Percentiles rank a stretch among this genome's conserved stretches.
phyloP scores from a whole-genome alignment of 2,797 vertebrate genomes.

The Psittacula echo region DNA sequence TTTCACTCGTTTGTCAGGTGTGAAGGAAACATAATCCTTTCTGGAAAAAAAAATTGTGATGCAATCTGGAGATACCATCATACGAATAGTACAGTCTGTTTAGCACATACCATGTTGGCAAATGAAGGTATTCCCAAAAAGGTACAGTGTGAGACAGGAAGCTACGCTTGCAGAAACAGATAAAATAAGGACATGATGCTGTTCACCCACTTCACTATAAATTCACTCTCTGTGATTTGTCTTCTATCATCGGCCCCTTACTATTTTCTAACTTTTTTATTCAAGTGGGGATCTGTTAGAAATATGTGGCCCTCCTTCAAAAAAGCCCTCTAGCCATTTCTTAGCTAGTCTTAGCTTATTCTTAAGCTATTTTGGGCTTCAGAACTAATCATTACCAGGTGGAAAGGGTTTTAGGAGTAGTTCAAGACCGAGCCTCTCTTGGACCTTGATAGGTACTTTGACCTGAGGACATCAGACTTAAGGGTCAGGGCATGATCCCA shows the following conservation, averaged over 20 bases:
- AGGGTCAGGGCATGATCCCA: background rate
- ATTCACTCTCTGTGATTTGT: background rate
- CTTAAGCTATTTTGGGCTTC: background rate
- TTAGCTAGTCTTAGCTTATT: background rate
- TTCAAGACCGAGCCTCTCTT: background rate
- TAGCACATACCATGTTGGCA: background rate
- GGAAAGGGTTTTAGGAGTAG: background rate
- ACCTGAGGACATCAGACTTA: background rate
- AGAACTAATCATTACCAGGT: background rate
- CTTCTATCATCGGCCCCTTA: background rate
- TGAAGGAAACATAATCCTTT: background rate
- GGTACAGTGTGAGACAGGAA: background rate
- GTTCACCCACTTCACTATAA: background rate
- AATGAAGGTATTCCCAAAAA: background rate
- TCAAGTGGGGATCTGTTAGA: background rate
- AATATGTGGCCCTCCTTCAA: background rate
- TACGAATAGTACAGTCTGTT: background rate
- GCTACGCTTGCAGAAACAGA: background rate
- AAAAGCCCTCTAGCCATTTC: background rate
- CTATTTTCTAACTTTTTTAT: background rate
- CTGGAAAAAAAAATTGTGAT: background rate
- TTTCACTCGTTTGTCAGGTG: background rate
- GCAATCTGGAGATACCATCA: background rate
- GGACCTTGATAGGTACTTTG: background rate
- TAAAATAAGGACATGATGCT: background rate